Percentiles rank a stretch among this genome's conserved stretches.
phyloP scores from a whole-genome alignment of 2,888 invertebrate genomes.

The Dryomyza anilis region DNA sequence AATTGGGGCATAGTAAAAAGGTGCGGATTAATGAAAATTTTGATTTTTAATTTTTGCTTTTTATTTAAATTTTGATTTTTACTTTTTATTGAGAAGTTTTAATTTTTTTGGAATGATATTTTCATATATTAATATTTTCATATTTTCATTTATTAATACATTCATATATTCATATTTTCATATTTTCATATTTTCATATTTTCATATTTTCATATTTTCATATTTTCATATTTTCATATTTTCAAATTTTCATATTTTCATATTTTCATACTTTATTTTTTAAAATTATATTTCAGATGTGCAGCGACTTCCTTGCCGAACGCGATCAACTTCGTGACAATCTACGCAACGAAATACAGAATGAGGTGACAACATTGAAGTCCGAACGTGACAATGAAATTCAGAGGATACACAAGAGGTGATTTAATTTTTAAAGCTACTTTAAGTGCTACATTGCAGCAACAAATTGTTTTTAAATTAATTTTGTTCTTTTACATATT shows the following conservation, averaged over 20 bases:
- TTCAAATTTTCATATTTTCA: too few species aligned
- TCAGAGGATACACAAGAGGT: constrained; percentile 81
- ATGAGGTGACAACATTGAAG: constrained; percentile 68
- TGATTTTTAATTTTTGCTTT: too few species aligned
- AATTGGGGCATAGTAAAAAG: constrained; percentile 70
- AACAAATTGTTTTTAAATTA: constrained; percentile 5
- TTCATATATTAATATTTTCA: too few species aligned
- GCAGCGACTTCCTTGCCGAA: constrained; percentile 65
- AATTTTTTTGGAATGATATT: background rate
- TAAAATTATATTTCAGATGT: constrained; percentile 60
- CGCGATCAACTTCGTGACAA: constrained; percentile 66
- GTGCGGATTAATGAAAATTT: constrained; percentile 50
- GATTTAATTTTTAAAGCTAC: constrained; percentile 27
- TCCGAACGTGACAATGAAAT: constrained; percentile 76
- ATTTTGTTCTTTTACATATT: background rate
- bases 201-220: too few species aligned
- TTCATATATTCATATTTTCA: too few species aligned
- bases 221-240: too few species aligned
- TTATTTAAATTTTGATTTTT: too few species aligned
- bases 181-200: background rate
- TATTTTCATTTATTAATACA: too few species aligned
- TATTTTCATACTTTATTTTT: too few species aligned
- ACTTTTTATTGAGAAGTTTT: background rate
- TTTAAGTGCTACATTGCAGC: background rate
- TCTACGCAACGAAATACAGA: constrained; percentile 69